A percentile compares a stretch with the other conserved stretches of the same genome.
Conservation (phyloP, 2,113 vertebrate genomes). For the Microtus montanus region DNA sequence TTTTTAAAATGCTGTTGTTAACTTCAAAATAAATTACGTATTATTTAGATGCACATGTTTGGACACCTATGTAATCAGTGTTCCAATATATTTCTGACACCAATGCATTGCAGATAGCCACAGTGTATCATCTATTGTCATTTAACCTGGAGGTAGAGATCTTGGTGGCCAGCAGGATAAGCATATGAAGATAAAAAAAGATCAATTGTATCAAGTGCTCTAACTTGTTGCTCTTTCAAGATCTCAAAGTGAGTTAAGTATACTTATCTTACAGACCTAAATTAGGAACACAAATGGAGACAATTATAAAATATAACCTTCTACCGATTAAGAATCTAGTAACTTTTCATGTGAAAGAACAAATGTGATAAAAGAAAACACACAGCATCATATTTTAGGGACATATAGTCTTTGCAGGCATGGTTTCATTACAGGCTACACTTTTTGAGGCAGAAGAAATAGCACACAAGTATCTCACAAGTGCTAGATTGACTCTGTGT, state of each 20-base stretch:
- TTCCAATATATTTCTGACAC: neutral
- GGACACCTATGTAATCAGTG: neutral
- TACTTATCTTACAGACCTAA: neutral
- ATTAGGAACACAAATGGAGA: neutral
- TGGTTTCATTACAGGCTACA: neutral
- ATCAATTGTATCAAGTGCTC: neutral
- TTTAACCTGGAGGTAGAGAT: neutral
- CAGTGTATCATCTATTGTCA: neutral
- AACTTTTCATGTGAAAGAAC: neutral
- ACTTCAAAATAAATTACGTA: slow-evolving; percentile 27
- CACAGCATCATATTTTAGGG: neutral
- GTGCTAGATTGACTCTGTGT: neutral
- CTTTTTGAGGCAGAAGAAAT: neutral
- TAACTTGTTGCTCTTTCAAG: neutral
- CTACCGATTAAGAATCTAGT: neutral
- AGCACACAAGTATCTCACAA: neutral
- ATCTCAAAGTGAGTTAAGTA: neutral
- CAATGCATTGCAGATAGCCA: neutral
- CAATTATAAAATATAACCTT: neutral
- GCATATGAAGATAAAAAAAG: neutral
- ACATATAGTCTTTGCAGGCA: neutral
- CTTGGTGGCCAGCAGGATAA: neutral
- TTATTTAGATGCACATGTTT: slow-evolving; percentile 33
- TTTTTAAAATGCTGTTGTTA: neutral
- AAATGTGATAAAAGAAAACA: neutral